Evolutionary conservation across 2,113 vertebrate species (phyloP).

Genomic region (Camelus bactrianus): DNA sequence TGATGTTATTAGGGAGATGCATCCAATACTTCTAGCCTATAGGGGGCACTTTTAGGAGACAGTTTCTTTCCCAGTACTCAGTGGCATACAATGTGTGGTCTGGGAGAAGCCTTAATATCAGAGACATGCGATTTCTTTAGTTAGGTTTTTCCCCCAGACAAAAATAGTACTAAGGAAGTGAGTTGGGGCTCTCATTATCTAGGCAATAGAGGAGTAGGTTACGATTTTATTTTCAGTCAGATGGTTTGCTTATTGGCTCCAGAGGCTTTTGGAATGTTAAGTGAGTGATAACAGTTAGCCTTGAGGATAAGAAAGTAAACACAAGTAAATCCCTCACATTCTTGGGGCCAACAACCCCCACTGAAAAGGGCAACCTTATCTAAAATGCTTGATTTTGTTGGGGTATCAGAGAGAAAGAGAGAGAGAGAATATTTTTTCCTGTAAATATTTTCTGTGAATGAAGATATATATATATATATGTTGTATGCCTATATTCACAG

Average conservation of each 20-base stretch:
- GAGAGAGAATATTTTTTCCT: neutral
- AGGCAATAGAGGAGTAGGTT: neutral
- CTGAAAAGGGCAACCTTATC: neutral
- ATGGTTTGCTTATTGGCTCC: slow-evolving; percentile 19
- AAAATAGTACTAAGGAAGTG: neutral
- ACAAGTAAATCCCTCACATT: slow-evolving; percentile 34
- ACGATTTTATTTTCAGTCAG: slow-evolving; percentile 36
- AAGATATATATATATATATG: neutral
- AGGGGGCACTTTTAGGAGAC: neutral
- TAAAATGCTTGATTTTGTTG: neutral
- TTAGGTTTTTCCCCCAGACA: neutral
- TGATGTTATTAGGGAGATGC: neutral
- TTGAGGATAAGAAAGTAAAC: slow-evolving; percentile 54
- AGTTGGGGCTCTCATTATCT: slow-evolving; percentile 14
- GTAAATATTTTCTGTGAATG: neutral
- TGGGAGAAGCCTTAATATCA: neutral
- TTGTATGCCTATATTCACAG: neutral
- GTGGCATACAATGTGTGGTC: neutral
- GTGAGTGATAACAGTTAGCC: slow-evolving; percentile 31
- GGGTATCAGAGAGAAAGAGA: neutral
- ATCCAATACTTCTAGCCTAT: neutral
- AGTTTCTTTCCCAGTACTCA: neutral
- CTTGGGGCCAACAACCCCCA: neutral
- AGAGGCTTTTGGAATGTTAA: slow-evolving; percentile 14
- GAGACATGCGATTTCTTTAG: neutral